Conservation (phyloP, 2,113 vertebrate species). For the Sciurus niger region DNA sequence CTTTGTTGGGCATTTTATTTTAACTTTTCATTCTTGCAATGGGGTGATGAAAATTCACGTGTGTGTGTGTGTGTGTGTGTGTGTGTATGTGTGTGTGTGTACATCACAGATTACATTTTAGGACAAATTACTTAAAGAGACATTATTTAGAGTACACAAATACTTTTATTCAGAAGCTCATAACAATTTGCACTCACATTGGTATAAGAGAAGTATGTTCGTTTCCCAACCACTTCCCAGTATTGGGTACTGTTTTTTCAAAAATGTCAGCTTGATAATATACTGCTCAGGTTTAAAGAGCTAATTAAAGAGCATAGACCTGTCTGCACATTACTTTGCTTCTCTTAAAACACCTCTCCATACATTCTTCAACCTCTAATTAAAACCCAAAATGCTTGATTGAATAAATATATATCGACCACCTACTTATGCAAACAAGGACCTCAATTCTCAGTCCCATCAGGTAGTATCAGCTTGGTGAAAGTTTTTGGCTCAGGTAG, state of each 20-base stretch:
- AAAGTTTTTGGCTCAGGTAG: constrained; percentile 32
- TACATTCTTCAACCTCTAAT: constrained; percentile 12
- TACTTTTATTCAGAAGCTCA: background rate
- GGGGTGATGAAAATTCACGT: background rate
- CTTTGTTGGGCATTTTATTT: background rate
- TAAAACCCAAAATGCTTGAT: constrained; percentile 64
- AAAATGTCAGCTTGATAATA: background rate
- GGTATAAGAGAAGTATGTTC: background rate
- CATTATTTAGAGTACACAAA: background rate
- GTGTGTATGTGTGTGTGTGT: background rate
- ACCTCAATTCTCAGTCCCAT: background rate
- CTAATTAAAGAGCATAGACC: background rate
- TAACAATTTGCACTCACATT: background rate
- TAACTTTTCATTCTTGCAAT: constrained; percentile 33
- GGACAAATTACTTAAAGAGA: background rate
- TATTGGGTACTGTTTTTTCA: background rate
- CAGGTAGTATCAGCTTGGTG: background rate
- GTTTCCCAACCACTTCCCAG: background rate
- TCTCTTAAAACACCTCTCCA: constrained; percentile 4
- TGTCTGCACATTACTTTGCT: background rate
- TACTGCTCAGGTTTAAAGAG: constrained; percentile 34
- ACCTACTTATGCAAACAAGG: background rate
- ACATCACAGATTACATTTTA: background rate
- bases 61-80: background rate
- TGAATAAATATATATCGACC: background rate